A percentile compares a stretch with the other conserved stretches of the same genome.
phyloP scores from a whole-genome alignment of 2,113 vertebrate genomes.

The Columba livia region DNA sequence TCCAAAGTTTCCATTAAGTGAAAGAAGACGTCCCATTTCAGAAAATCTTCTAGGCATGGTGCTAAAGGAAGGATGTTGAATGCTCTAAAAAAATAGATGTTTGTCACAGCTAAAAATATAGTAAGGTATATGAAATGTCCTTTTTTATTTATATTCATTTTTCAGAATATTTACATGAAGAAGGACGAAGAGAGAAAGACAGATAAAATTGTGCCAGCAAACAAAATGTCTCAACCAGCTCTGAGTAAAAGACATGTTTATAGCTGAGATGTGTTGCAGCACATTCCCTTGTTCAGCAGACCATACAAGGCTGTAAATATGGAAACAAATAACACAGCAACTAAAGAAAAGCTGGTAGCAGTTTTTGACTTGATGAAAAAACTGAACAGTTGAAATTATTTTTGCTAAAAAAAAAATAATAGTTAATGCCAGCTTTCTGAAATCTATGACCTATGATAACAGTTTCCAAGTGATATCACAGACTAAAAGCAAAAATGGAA shows the following conservation, averaged over 20 bases:
- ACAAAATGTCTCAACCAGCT: not conserved
- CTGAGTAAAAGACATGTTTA: not conserved
- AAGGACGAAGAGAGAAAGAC: not conserved
- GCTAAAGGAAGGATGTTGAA: not conserved
- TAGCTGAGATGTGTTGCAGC: not conserved
- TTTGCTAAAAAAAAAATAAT: not conserved
- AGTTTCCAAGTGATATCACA: not conserved
- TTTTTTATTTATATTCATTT: not conserved
- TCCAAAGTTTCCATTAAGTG: not conserved
- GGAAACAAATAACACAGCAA: not conserved
- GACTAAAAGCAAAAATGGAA: not conserved
- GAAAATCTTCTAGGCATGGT: not conserved
- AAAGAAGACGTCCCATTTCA: not conserved
- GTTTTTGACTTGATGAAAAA: not conserved
- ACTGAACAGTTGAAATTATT: not conserved
- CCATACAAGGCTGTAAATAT: not conserved
- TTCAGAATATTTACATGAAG: not conserved
- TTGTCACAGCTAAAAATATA: not conserved
- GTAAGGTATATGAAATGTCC: not conserved
- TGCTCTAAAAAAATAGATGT: not conserved
- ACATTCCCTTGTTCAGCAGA: not conserved
- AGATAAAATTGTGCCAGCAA: not conserved
- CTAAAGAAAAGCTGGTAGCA: not conserved
- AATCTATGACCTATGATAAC: not conserved
- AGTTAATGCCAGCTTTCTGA: not conserved